Evolutionary conservation across 2,797 vertebrate species (phyloP).

Genomic region (Hippopotamyrus pictus): DNA sequence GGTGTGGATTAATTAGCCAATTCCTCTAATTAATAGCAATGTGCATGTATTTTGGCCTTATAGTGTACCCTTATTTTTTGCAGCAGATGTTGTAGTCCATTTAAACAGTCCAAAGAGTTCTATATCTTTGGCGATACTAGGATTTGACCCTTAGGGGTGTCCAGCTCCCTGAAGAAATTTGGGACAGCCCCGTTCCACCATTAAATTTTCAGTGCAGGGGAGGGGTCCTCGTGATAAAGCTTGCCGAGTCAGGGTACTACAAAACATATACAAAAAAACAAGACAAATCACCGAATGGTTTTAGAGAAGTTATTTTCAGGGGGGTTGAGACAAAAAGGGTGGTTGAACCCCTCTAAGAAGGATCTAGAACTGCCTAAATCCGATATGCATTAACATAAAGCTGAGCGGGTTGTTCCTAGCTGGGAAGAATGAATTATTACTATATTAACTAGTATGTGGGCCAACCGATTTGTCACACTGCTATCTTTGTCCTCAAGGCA

Average conservation of each 20-base stretch:
- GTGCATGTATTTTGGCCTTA: not conserved
- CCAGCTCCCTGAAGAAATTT: not conserved
- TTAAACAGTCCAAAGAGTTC: not conserved
- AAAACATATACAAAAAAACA: not conserved
- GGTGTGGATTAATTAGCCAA: not conserved
- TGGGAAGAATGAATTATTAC: not conserved
- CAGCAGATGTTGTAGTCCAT: not conserved
- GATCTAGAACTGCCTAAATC: not conserved
- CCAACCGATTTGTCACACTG: constrained; percentile 31
- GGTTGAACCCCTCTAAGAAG: not conserved
- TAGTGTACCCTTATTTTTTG: not conserved
- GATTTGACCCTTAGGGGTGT: not conserved
- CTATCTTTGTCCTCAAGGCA: constrained; percentile 43
- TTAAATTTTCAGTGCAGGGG: not conserved
- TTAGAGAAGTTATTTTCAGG: not conserved
- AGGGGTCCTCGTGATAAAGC: not conserved
- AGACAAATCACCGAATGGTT: not conserved
- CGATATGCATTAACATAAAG: not conserved
- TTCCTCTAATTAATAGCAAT: not conserved
- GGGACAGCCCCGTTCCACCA: not conserved
- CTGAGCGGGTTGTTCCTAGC: not conserved
- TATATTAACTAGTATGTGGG: not conserved
- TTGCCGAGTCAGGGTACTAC: not conserved
- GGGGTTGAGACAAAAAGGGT: not conserved
- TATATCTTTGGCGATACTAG: not conserved